A percentile compares a stretch with the other conserved stretches of the same genome.
Conservation (phyloP, 1,140 invertebrate species). For the Drosophila equinoxialis region DNA sequence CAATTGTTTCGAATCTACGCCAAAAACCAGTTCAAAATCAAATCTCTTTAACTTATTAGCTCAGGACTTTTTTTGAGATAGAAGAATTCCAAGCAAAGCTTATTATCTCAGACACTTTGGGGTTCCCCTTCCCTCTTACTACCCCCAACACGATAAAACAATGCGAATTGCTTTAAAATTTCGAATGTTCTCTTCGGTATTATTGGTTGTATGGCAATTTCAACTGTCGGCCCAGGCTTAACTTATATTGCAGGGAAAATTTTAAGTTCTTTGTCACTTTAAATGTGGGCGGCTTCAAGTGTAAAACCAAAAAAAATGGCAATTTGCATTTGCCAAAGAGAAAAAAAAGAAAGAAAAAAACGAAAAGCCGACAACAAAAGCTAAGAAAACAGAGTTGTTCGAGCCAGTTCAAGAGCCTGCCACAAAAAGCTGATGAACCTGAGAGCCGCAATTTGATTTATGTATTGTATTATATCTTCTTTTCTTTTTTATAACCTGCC, state of each 20-base stretch:
- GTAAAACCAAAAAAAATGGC: not conserved
- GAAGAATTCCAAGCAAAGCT: too few relatives aligned
- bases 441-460: constrained; percentile 74
- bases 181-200: not conserved
- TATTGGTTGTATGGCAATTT: not conserved
- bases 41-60: too few relatives aligned
- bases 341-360: not conserved
- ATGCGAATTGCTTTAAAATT: not conserved
- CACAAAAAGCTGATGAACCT: constrained; percentile 30
- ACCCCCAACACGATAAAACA: not conserved
- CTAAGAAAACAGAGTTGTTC: constrained; percentile 22
- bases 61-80: too few relatives aligned
- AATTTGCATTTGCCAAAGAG: constrained; percentile 8
- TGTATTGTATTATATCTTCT: constrained; percentile 57
- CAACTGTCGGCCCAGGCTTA: not conserved
- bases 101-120: too few relatives aligned
- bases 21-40: too few relatives aligned
- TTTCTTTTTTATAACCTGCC: constrained; percentile 39
- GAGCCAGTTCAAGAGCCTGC: constrained; percentile 31
- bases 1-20: too few relatives aligned
- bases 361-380: constrained; percentile 60
- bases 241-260: constrained; percentile 4
- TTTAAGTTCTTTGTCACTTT: constrained; percentile 13
- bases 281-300: not conserved
- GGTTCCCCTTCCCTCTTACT: too few relatives aligned